phyloP scores from a whole-genome alignment of 1,140 invertebrate genomes.

The Drosophila bipectinata region DNA sequence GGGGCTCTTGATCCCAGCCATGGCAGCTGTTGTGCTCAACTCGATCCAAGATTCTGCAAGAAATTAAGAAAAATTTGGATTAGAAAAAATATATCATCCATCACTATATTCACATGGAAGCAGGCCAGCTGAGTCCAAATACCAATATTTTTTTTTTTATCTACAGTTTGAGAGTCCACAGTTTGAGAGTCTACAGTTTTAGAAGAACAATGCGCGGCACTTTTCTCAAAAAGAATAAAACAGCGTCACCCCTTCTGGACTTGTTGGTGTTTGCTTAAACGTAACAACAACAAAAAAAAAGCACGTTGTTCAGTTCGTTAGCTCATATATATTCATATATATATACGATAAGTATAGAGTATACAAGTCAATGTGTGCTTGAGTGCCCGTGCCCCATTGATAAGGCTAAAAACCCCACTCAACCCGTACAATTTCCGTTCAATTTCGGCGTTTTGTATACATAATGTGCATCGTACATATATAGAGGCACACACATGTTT shows the following conservation, averaged over 20 bases:
- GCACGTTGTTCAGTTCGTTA: conserved; percentile 25
- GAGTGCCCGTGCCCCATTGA: conserved; percentile 66
- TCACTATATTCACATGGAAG: conserved; percentile 11
- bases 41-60: conserved; percentile 94
- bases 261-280: conserved; percentile 61
- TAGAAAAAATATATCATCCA: conserved; percentile 16
- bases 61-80: conserved; percentile 32
- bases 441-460: conserved; percentile 9
- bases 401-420: conserved; percentile 57
- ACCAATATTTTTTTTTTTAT: background rate
- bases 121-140: conserved; percentile 5
- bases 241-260: conserved; percentile 34
- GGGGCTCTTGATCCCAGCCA: conserved; percentile 86
- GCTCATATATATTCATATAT: conserved; percentile 16
- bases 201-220: conserved; percentile 3
- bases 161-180: too few relatives aligned
- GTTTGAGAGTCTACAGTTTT: too few relatives aligned
- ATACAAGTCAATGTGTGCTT: conserved; percentile 27
- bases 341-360: background rate
- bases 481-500: conserved; percentile 37
- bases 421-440: conserved; percentile 62
- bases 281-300: conserved; percentile 17
- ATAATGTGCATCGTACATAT: conserved; percentile 7
- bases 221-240: conserved; percentile 18
- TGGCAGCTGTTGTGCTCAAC: conserved; percentile 86